Base-by-base conservation (phyloP, 2,113 vertebrate genomes). In the Stigmatopora nigra region DNA sequence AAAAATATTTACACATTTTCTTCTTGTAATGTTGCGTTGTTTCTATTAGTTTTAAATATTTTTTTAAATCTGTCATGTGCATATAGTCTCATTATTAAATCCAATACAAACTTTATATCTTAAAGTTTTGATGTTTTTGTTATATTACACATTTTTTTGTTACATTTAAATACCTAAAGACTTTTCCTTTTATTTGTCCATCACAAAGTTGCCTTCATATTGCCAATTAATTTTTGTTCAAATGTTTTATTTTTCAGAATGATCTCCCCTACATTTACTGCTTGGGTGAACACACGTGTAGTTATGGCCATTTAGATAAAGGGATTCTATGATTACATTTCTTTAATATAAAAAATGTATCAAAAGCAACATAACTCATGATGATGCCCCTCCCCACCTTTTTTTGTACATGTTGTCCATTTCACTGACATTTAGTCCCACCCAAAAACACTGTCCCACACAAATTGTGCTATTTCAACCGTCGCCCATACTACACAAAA, bases 401-500 rank as follows among this genome's bases (percentile, higher is more conserved):
- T 63, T 63, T 76, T 55, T 80, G 53, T 79, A 80, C 72, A 81
- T 15, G 69, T 74, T 20, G 59, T 63, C 61, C 61, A 36, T 51
- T 36, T 3, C 63, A 10, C 60, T 22, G 17, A 64, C 63, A 19
- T 36, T 52, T 48, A 52, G 63, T 64, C 48, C 46, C 31, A 20
- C 36, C 36, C 17, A 22, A 20, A 22, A 20, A 45, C 44, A 22
- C 17, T 35, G 44, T 56, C 22, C 19, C 22, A 56, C 53, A 89
- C 81, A 74, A 8, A 41, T 94, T 97, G 92, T 96, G 94, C 93
- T 92, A 90, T 95, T 94, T 92, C 93, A 98, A 94, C 92, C 88
- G 88, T 84, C 90, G 88, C 91, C 94, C 83, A 77, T 88, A 91
- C 91, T 92, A 91, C 95, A 95, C 94, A 93, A 92, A 91, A 92